Conservation (phyloP, 2,888 invertebrate genomes). For the Andrena flavipes region DNA sequence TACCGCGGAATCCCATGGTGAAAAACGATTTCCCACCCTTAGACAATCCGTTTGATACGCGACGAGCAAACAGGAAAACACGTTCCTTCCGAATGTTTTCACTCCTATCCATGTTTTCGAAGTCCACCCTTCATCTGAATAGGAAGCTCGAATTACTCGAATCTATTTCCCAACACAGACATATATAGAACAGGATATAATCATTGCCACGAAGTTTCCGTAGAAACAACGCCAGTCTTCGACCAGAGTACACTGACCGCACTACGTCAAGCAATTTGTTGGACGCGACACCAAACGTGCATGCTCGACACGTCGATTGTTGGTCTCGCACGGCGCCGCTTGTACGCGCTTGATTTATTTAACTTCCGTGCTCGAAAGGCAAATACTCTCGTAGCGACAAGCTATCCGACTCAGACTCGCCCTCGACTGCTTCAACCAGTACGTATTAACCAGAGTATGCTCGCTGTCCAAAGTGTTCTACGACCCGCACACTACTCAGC, state of each 20-base stretch:
- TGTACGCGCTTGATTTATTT: conserved; percentile 68
- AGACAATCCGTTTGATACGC: conserved; percentile 13
- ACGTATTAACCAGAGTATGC: too few relatives aligned
- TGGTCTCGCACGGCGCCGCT: conserved; percentile 38
- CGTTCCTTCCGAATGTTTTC: background rate
- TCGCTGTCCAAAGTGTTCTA: too few relatives aligned
- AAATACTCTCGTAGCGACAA: conserved; percentile 4
- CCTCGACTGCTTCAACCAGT: too few relatives aligned
- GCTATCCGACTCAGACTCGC: background rate
- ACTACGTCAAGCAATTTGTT: conserved; percentile 53
- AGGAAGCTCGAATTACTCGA: too few relatives aligned
- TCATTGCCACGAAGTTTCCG: background rate
- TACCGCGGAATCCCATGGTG: conserved; percentile 1
- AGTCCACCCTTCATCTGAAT: too few relatives aligned
- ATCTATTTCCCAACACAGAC: too few relatives aligned
- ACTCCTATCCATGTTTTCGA: background rate
- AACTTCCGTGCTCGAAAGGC: conserved; percentile 52
- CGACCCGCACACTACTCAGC: too few relatives aligned
- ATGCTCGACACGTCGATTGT: conserved; percentile 68
- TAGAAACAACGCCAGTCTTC: conserved; percentile 16
- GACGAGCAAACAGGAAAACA: background rate
- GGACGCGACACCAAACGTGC: conserved; percentile 66
- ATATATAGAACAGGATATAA: too few relatives aligned
- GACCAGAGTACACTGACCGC: conserved; percentile 38
- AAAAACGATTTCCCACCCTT: conserved; percentile 26